phyloP scores from a whole-genome alignment of 2,113 vertebrate species.

The Nycticryphes semicollaris region DNA sequence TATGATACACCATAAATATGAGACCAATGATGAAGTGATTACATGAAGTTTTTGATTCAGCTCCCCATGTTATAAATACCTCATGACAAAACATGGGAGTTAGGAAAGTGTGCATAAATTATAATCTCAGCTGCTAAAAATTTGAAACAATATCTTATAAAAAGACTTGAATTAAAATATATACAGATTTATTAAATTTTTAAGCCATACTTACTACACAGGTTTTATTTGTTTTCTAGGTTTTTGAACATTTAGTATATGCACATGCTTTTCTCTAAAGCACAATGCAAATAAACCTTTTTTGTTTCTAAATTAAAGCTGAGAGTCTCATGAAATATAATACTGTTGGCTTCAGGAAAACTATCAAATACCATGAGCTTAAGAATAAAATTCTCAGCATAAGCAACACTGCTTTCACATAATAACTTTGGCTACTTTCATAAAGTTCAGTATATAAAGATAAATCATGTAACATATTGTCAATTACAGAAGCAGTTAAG shows the following conservation, averaged over 20 bases:
- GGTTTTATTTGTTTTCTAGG: neutral
- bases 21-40: neutral
- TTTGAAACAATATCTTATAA: neutral
- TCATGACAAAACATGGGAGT: neutral
- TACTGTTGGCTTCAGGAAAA: neutral
- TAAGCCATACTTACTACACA: neutral
- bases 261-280: neutral
- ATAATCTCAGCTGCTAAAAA: neutral
- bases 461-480: neutral
- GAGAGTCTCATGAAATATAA: neutral
- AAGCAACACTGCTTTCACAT: neutral
- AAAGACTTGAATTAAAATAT: neutral
- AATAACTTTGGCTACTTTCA: neutral
- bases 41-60: neutral
- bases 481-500: neutral
- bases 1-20: neutral
- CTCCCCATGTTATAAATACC: neutral
- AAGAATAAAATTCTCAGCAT: neutral
- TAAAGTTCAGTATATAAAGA: neutral
- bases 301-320: neutral
- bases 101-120: neutral
- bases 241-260: neutral
- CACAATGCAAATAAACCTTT: neutral
- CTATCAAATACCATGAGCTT: neutral
- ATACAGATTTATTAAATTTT: neutral